Percentiles rank a stretch among this genome's conserved stretches.
These are phyloP conservation scores for Empidonax alnorum DNA, from an alignment of 2,113 vertebrate species.

Conservation along the genomic window DNA sequence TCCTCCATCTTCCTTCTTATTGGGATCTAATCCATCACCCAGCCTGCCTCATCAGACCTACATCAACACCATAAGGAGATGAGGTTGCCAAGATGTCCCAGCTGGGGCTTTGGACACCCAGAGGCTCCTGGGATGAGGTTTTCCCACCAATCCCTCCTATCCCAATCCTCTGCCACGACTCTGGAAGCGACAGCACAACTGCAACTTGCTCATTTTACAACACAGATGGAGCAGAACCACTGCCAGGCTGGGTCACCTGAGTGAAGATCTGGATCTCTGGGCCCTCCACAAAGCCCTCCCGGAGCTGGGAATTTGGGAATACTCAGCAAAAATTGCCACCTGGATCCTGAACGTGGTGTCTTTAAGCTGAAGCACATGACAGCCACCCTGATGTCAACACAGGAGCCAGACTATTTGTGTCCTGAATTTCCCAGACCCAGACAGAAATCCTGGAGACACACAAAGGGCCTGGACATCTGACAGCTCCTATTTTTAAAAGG, in stretches of 20 bases:
- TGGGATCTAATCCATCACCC: too few species aligned
- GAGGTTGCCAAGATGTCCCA: not conserved
- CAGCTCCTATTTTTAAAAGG: not conserved
- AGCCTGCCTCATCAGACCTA: not conserved
- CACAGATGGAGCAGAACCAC: fast-evolving
- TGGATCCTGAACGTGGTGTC: fast-evolving
- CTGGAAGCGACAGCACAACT: fast-evolving
- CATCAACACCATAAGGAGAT: fast-evolving
- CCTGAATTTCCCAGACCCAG: not conserved
- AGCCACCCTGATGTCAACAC: not conserved
- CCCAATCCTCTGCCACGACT: not conserved
- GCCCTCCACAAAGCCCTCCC: not conserved
- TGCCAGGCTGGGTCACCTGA: fast-evolving
- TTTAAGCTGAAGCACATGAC: not conserved
- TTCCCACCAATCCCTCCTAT: not conserved
- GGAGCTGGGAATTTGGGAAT: not conserved
- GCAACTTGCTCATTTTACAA: not conserved
- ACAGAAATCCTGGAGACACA: not conserved
- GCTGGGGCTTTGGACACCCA: fast-evolving
- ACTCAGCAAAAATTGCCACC: fast-evolving
- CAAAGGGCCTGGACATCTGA: not conserved
- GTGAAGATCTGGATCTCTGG: not conserved
- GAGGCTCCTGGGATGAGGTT: not conserved
- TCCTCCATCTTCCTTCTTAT: not conserved
- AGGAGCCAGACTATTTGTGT: not conserved